Evolutionary conservation across 2,888 invertebrate species (phyloP).

Genomic region (Orthonychiurus folsomi): DNA sequence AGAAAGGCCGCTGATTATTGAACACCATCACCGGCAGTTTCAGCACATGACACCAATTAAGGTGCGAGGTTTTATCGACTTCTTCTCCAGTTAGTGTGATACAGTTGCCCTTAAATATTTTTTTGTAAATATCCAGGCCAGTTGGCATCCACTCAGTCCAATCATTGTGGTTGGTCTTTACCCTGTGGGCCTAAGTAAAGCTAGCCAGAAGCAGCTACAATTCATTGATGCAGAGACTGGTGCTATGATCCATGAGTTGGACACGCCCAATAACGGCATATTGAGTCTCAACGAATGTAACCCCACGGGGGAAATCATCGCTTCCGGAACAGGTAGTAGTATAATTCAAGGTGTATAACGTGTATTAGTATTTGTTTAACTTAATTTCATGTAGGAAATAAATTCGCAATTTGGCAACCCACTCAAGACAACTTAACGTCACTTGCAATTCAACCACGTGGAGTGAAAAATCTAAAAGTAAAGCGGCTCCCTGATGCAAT

Average conservation of each 20-base stretch:
- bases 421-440: no score
- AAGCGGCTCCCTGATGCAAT: no score
- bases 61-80: slow-evolving; percentile 15
- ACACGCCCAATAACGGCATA: slow-evolving; percentile 28
- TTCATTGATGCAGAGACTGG: slow-evolving; percentile 34
- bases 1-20: slow-evolving; percentile 16
- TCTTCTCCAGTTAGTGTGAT: no score
- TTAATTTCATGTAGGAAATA: no score
- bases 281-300: slow-evolving; percentile 33
- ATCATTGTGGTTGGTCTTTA: slow-evolving; percentile 34
- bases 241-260: slow-evolving; percentile 20
- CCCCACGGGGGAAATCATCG: slow-evolving; percentile 33
- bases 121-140: no score
- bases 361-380: no score
- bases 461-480: no score
- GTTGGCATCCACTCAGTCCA: slow-evolving; percentile 37
- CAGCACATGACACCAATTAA: slow-evolving; percentile 36
- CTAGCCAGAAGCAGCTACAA: slow-evolving; percentile 22
- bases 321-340: no score
- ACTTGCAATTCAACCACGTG: no score
- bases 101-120: slow-evolving; percentile 3
- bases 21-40: slow-evolving; percentile 37
- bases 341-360: no score
- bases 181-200: slow-evolving; percentile 14
- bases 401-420: no score